A percentile compares a stretch with the other conserved stretches of the same genome.
Evolutionary conservation across 2,113 vertebrate genomes (phyloP).

Genomic region (Amphiprion percula): DNA sequence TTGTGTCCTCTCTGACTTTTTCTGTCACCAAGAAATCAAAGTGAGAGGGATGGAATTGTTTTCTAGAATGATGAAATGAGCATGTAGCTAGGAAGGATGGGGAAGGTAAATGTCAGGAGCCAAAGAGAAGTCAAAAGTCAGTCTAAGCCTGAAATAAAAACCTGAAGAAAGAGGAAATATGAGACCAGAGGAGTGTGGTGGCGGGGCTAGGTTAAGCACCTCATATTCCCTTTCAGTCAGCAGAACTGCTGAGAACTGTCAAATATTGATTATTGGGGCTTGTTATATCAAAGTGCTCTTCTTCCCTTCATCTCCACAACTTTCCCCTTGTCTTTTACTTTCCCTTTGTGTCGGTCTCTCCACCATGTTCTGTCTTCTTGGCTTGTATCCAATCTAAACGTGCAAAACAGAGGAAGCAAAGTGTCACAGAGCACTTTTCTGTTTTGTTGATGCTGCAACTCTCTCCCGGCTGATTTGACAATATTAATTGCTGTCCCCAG

Average conservation of each 20-base stretch:
- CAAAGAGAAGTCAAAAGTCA: slow-evolving; percentile 33
- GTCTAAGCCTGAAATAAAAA: slow-evolving; percentile 27
- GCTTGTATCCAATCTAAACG: slow-evolving; percentile 58
- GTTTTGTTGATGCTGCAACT: slow-evolving; percentile 82
- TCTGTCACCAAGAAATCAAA: slow-evolving; percentile 38
- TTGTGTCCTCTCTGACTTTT: slow-evolving; percentile 17
- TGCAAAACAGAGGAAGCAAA: slow-evolving; percentile 67
- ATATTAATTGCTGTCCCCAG: slow-evolving; percentile 80
- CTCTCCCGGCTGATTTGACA: slow-evolving; percentile 63
- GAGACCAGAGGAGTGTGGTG: not conserved
- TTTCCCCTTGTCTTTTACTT: slow-evolving; percentile 14
- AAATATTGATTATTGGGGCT: slow-evolving; percentile 70
- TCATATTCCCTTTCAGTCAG: slow-evolving; percentile 66
- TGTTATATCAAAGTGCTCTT: slow-evolving; percentile 50
- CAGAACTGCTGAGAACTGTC: slow-evolving; percentile 61
- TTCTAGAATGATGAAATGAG: slow-evolving; percentile 28
- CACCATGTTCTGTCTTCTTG: slow-evolving; percentile 29
- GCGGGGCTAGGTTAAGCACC: slow-evolving; percentile 16
- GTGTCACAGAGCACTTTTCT: slow-evolving; percentile 75
- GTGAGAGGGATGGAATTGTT: slow-evolving; percentile 11
- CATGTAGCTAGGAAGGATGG: slow-evolving; percentile 1
- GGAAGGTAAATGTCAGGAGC: slow-evolving; percentile 33
- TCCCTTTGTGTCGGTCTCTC: slow-evolving; percentile 39
- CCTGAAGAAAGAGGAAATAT: not conserved
- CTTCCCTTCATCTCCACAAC: slow-evolving; percentile 21